These are phyloP conservation scores for Drosophila willistoni DNA, from an alignment of 1,140 invertebrate species.

Conservation along the genomic window DNA sequence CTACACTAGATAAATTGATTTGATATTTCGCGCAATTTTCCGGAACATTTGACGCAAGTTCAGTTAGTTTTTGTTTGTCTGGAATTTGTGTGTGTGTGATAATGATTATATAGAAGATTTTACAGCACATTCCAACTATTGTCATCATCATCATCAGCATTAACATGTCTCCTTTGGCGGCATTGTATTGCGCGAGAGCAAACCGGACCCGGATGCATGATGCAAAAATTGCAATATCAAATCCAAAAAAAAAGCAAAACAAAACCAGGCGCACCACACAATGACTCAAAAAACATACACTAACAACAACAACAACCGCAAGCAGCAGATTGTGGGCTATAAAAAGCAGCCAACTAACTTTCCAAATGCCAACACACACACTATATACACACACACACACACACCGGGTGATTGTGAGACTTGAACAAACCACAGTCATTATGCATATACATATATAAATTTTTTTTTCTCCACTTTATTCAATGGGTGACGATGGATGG, in stretches of 20 bases:
- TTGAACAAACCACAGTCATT: conserved; percentile 58
- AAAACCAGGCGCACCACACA: conserved; percentile 47
- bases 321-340: conserved; percentile 53
- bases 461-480: conserved; percentile 38
- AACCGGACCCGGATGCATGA: conserved; percentile 56
- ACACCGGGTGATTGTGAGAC: conserved; percentile 17
- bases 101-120: neutral
- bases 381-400: conserved; percentile 16
- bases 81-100: neutral
- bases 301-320: neutral
- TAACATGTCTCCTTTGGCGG: neutral
- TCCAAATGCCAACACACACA: conserved; percentile 62
- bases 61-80: too few species aligned
- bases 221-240: conserved; percentile 69
- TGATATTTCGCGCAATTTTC: conserved; percentile 14
- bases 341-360: conserved; percentile 62
- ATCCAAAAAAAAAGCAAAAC: conserved; percentile 44
- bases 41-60: too few species aligned
- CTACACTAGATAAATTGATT: conserved; percentile 45
- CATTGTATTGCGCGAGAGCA: conserved; percentile 1
- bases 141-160: conserved; percentile 6
- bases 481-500: conserved; percentile 50
- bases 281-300: conserved; percentile 50
- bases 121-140: neutral
- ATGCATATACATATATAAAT: conserved; percentile 42